A percentile compares a stretch with the other conserved stretches of the same genome.
Evolutionary conservation across 2,113 vertebrate species (phyloP).

Genomic region (Myanophis thanlyinensis): DNA sequence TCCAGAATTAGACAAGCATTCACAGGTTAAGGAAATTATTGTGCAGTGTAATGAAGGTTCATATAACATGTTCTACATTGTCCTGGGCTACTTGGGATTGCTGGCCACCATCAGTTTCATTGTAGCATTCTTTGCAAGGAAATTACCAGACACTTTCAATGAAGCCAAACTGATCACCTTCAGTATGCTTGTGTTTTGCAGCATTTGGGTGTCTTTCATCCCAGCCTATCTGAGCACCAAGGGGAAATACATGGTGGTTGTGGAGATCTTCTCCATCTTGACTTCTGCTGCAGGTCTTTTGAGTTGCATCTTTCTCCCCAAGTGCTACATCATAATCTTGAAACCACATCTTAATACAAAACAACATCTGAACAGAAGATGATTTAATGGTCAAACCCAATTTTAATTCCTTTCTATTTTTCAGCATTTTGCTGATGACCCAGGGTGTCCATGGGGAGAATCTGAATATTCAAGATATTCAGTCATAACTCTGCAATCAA

Average conservation of each 20-base stretch:
- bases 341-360: neutral
- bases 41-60: neutral
- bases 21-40: neutral
- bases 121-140: neutral
- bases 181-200: neutral
- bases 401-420: neutral
- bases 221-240: neutral
- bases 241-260: neutral
- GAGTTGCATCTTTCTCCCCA: neutral
- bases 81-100: neutral
- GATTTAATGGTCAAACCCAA: neutral
- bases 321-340: neutral
- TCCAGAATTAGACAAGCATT: neutral
- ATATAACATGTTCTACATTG: neutral
- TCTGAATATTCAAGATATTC: neutral
- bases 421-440: neutral
- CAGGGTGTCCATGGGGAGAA: neutral
- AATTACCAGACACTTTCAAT: neutral
- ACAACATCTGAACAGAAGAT: neutral
- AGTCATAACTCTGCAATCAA: neutral
- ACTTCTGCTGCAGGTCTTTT: neutral
- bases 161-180: neutral
- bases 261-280: neutral
- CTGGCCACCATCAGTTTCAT: neutral
- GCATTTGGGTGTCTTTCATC: neutral